Evolutionary conservation across 2,888 invertebrate genomes (phyloP).

Genomic region (Homarus gammarus): DNA sequence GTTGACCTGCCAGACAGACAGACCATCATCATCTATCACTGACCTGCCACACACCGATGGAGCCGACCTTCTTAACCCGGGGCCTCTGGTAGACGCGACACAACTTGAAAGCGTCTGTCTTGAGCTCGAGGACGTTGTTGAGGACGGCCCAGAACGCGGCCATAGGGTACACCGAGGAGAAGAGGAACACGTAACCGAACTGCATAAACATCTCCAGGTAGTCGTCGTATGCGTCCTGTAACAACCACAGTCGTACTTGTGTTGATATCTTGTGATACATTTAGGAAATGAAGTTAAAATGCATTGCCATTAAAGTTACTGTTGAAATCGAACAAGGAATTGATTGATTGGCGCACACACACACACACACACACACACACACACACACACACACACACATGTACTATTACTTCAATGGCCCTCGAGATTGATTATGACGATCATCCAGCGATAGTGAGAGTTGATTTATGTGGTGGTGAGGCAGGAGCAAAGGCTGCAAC

Average conservation of each 20-base stretch:
- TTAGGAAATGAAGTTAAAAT: no score
- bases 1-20: not conserved
- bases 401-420: no score
- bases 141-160: slow-evolving; percentile 87
- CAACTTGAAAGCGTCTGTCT: slow-evolving; percentile 87
- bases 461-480: no score
- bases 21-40: slow-evolving; percentile 77
- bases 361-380: slow-evolving; percentile 7
- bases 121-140: slow-evolving; percentile 87
- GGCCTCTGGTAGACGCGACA: slow-evolving; percentile 86
- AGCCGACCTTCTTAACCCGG: slow-evolving; percentile 84
- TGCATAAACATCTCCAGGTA: slow-evolving; percentile 89
- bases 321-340: no score
- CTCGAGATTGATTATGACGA: no score
- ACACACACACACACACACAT: slow-evolving; percentile 17
- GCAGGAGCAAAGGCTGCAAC: no score
- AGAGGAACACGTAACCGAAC: slow-evolving; percentile 88
- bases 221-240: slow-evolving; percentile 86
- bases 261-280: no score
- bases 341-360: not conserved
- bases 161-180: slow-evolving; percentile 88
- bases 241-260: no score
- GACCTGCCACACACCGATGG: slow-evolving; percentile 89
- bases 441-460: no score
- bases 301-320: no score